A percentile compares a stretch with the other conserved stretches of the same genome.
phyloP scores from a whole-genome alignment of 1,140 invertebrate species.

The Cherax destructor region DNA sequence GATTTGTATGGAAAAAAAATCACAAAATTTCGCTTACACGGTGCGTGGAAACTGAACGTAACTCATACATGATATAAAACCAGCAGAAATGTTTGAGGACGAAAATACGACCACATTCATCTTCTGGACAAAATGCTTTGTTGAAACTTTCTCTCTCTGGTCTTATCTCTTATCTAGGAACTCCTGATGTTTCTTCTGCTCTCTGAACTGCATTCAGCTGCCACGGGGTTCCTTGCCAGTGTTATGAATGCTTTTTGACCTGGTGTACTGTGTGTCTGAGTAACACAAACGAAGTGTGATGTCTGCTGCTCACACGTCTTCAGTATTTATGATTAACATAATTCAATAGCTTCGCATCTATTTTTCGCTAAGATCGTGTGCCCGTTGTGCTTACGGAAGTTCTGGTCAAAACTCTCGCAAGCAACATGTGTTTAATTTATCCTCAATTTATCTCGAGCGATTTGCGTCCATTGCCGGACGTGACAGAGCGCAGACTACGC shows the following conservation, averaged over 20 bases:
- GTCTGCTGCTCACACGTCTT: not conserved
- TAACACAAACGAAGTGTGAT: not conserved
- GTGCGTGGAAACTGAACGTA: not conserved
- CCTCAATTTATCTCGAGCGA: too few species aligned
- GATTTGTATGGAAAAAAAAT: too few species aligned
- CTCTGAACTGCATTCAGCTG: not conserved
- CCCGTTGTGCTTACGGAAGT: too few species aligned
- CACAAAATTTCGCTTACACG: not conserved
- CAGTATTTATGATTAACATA: not conserved
- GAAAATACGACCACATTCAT: not conserved
- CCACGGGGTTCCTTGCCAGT: not conserved
- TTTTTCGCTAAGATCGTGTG: too few species aligned
- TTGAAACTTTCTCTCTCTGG: not conserved
- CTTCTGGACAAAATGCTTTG: constrained; percentile 2
- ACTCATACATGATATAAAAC: not conserved
- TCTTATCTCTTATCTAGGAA: not conserved
- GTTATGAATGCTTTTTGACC: not conserved
- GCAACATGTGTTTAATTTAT: too few species aligned
- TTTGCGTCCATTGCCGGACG: too few species aligned
- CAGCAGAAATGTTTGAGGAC: not conserved
- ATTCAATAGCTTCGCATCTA: too few species aligned
- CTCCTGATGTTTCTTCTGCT: not conserved
- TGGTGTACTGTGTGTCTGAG: not conserved
- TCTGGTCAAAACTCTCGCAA: too few species aligned
- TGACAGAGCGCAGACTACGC: too few species aligned